Evolutionary conservation across 2,888 invertebrate genomes (phyloP), one percentile per base, ranked within the genome.

Genomic region (Melanophora roralis): DNA sequence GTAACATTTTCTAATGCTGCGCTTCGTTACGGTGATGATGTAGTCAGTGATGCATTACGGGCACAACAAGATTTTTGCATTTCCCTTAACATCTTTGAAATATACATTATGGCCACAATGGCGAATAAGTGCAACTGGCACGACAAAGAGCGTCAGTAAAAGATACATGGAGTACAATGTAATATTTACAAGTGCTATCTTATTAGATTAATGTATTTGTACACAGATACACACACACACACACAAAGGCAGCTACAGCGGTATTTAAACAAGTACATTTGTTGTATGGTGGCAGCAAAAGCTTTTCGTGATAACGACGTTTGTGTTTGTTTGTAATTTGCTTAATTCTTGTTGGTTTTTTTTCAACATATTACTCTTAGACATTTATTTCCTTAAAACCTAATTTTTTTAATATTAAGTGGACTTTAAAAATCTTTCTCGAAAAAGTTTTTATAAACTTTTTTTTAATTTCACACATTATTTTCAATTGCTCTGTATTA

Each of bases 41-140:
- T 68, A 76, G 64, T 32, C 72, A 72, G 67, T 73, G 80, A 73
- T 80, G 76, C 79, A 75, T 75, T 80, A 67, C 65, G 38, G 62
- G 75, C 45, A 72, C 72, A 80, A 80, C 80, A 80, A 80, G 80
- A 80, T 73, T 80, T 80, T 72, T 80, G 76, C 80, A 80, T 80
- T 80, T 80, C 53, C 76, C 23, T 64, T 68, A 76, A 76, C 76
- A 76, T 76, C 51, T 72, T 11, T 9, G 16, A 76, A 45, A 68
- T 59, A 68, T 59, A 38, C 57, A 80, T 64, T 32, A 73, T 73
- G 43, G 43, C 64, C 76, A 73, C 68, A 45, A n/a, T 9, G 43
- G 34, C 19, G 67, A 55, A n/a, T n/a, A n/a, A n/a, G n/a, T n/a
- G n/a, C n/a, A n/a, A 21, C 32, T 1, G 27, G 16, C 16, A 64